These are phyloP conservation scores for Melanostigma gelatinosum DNA, from an alignment of 2,113 vertebrate genomes.

Conservation along the genomic window DNA sequence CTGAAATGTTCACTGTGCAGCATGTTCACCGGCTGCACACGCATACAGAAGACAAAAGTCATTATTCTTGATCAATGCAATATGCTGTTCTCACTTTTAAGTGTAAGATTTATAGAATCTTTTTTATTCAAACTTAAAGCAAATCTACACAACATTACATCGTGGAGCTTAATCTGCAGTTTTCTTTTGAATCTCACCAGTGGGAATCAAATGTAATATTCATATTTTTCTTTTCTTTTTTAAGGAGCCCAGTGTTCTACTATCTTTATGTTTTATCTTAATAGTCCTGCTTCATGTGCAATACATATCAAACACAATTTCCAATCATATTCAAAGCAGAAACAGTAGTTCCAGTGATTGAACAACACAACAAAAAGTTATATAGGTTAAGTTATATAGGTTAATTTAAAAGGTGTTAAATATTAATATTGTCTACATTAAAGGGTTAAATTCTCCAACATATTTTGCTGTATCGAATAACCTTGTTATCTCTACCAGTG, in stretches of 20 bases:
- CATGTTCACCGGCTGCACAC: not conserved
- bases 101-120: not conserved
- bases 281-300: not conserved
- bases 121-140: not conserved
- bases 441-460: not conserved
- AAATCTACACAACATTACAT: not conserved
- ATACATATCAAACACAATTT: not conserved
- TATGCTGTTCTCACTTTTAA: not conserved
- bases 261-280: not conserved
- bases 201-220: not conserved
- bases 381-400: too few species aligned
- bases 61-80: not conserved
- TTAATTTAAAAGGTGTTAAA: not conserved
- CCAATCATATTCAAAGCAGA: not conserved
- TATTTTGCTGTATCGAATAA: not conserved
- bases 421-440: not conserved
- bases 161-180: not conserved
- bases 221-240: not conserved
- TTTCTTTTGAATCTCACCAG: not conserved
- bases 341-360: not conserved
- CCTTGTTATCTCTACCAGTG: not conserved
- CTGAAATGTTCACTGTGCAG: conserved; percentile 24
- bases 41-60: not conserved
- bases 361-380: not conserved
- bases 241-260: not conserved